Evolutionary conservation across 2,888 invertebrate species (phyloP), one percentile per base, ranked within the genome.

Genomic region (Chelonus formosanus): DNA sequence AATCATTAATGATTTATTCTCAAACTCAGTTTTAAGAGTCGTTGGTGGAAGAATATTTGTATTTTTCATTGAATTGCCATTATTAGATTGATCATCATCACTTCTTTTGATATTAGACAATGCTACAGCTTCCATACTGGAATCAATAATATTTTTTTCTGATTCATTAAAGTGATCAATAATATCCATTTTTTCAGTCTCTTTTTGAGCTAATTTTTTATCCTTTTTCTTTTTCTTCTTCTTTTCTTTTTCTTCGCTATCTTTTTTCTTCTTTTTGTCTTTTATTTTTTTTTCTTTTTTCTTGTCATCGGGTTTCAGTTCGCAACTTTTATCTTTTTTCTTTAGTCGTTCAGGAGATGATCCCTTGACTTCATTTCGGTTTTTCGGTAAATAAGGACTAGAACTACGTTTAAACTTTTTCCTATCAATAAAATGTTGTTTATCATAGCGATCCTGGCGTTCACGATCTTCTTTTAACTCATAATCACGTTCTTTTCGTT

Each of bases 241-340:
- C 60, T 87, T 88, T 77, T 88, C 88, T 71, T 88, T 88, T 31
- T 88, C 87, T 62, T 86, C 87, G 67, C 86, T 86, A n/a, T 86
- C 86, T 43, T 87, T 87, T 74, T 88, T 88, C 71, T 84, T 83
- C 73, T 84, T 85, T 86, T 87, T 74, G 85, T 87, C 82, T 81
- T 82, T 84, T 78, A 85, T 81, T 76, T 75, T 79, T 80, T 85
- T 76, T 71, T 84, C 85, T 68, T 86, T 82, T 77, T 86, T 88
- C 69, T 76, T 80, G 55, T 80, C 82, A 0, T 74, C 72, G n/a
- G 70, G 69, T 61, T 80, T 80, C 1, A 82, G 79, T 3, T 82
- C 82, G 71, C 87, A 86, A 63, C 88, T 88, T 74, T 88, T 88
- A 20, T 89, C 88, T 76, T 88, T 89, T 64, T 87, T 87, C 67